A percentile compares a stretch with the other conserved stretches of the same genome.
Evolutionary conservation across 2,113 vertebrate genomes (phyloP).

Genomic region (Brienomyrus longianalis): DNA sequence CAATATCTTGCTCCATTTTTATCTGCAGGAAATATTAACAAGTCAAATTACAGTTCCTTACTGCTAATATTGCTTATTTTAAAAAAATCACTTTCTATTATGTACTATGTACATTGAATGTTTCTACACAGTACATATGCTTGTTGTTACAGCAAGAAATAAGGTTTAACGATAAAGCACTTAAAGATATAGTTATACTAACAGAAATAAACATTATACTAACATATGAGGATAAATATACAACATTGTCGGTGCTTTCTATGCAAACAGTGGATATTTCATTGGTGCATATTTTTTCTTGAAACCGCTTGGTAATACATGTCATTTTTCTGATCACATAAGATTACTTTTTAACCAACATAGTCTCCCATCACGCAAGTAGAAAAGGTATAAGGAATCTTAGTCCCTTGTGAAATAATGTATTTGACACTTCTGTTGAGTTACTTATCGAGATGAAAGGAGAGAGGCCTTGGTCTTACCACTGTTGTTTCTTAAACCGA

Average conservation of each 20-base stretch:
- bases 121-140: background rate
- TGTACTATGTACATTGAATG: background rate
- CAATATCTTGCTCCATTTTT: conserved; percentile 52
- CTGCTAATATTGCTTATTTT: background rate
- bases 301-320: background rate
- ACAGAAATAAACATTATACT: background rate
- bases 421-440: background rate
- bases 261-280: background rate
- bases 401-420: background rate
- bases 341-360: background rate
- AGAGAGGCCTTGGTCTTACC: conserved; percentile 30
- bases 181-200: background rate
- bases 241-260: background rate
- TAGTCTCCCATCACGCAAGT: background rate
- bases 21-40: background rate
- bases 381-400: background rate
- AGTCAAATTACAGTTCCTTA: background rate
- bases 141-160: background rate
- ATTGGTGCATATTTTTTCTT: background rate
- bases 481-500: conserved; percentile 29
- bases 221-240: background rate
- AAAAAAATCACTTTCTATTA: background rate
- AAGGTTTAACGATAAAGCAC: background rate
- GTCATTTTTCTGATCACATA: background rate
- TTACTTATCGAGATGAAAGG: conserved; percentile 27